Base-by-base conservation (phyloP, 1,140 invertebrate genomes). In the Brachionus calyciflorus region DNA sequence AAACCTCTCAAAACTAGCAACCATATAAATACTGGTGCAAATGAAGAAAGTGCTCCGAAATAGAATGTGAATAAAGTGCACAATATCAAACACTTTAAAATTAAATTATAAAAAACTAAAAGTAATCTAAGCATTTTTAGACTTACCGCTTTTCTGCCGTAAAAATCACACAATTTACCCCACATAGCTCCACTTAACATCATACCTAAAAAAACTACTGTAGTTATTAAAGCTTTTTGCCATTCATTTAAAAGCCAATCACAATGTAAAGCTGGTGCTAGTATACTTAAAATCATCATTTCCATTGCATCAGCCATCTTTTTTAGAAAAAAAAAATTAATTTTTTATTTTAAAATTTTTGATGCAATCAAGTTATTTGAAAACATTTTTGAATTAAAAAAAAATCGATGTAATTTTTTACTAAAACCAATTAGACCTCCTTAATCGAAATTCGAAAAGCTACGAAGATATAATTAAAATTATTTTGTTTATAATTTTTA, bases 271-370 rank as follows among this genome's bases (percentile, higher is more conserved):
- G 93, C 92, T 53, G 94, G 93, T 53, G 92, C 93, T 14, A 97
- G 84, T 79, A 97, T 95, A 79, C 92, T 93, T 6, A 98, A 85
- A 81, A 97, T 94, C 82, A 94, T 96, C 91, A 97, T 96, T 87
- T 97, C 94, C 94, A 97, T 96, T 46, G 93, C 94, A 84, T 98
- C 94, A 30, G 94, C 92, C 93, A 96, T 96, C 93, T 94, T 92
- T n/a, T n/a, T n/a, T n/a, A n/a, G n/a, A n/a, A n/a, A n/a, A n/a
- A n/a, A n/a, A n/a, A n/a, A n/a, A n/a, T n/a, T n/a, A n/a, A n/a
- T n/a, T n/a, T n/a, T n/a, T n/a, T n/a, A n/a, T n/a, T n/a, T n/a
- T n/a, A n/a, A n/a, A n/a, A n/a, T n/a, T n/a, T n/a, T n/a, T n/a
- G n/a, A n/a, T n/a, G n/a, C n/a, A n/a, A n/a, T n/a, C n/a, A n/a